phyloP scores from a whole-genome alignment of 1,140 invertebrate genomes.

The Drosophila nasuta region DNA sequence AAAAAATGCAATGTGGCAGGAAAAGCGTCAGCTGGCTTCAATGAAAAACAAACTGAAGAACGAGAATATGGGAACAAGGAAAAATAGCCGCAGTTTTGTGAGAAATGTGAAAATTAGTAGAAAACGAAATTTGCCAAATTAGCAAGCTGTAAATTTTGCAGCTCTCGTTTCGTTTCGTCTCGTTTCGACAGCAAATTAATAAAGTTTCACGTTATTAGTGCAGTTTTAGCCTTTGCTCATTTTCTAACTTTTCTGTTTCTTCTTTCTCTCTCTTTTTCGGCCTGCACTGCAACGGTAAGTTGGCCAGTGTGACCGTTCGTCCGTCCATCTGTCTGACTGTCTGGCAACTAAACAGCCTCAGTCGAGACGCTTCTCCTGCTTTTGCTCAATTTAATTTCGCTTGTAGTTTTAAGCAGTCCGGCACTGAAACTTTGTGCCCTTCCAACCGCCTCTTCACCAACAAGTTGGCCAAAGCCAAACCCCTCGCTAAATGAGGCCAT shows the following conservation, averaged over 20 bases:
- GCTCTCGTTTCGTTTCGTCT: constrained; percentile 45
- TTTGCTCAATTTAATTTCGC: constrained; percentile 53
- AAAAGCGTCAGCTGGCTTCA: constrained; percentile 28
- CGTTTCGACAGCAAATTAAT: constrained; percentile 66
- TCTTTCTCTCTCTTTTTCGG: background rate
- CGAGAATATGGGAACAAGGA: constrained; percentile 13
- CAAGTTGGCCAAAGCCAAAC: too few relatives aligned
- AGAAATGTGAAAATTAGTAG: constrained; percentile 57
- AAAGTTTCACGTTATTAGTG: constrained; percentile 77
- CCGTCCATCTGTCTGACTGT: background rate
- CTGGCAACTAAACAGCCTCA: background rate
- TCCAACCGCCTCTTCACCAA: too few relatives aligned
- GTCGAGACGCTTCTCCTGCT: constrained; percentile 2
- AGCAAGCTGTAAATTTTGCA: constrained; percentile 72
- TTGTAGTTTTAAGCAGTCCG: constrained; percentile 52
- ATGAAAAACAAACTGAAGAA: constrained; percentile 9
- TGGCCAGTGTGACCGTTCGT: background rate
- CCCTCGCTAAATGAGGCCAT: background rate
- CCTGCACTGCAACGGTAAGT: constrained; percentile 5
- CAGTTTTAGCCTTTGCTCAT: constrained; percentile 8
- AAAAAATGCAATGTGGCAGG: background rate
- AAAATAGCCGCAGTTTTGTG: constrained; percentile 38
- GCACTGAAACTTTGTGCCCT: constrained; percentile 26
- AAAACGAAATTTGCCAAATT: constrained; percentile 80
- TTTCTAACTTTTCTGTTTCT: background rate